Conservation (phyloP, 2,113 vertebrate species). For the Lycocorax pyrrhopterus region DNA sequence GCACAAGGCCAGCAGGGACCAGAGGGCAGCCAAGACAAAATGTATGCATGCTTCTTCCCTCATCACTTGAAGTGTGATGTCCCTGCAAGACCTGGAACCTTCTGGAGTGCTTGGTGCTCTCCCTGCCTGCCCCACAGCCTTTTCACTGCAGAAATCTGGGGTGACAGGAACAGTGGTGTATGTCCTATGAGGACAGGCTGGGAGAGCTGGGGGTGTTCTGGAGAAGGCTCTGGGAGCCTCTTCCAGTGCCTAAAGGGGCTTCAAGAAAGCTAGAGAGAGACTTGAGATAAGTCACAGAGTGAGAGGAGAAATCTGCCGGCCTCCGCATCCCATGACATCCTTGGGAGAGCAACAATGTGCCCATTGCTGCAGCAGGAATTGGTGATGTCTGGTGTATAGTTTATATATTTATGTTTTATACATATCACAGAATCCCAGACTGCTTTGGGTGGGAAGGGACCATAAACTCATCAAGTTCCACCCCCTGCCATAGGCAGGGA, state of each 20-base stretch:
- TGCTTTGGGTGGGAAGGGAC: background rate
- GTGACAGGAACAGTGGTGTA: background rate
- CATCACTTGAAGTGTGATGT: fast-evolving
- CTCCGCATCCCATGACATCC: background rate
- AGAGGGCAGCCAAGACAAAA: background rate
- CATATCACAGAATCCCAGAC: background rate
- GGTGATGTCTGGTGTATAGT: background rate
- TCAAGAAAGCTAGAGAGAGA: background rate
- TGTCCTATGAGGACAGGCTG: background rate
- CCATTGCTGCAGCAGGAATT: background rate
- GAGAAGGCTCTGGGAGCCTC: background rate
- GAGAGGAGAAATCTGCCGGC: background rate
- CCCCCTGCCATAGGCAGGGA: background rate
- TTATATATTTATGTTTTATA: background rate
- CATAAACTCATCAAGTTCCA: background rate
- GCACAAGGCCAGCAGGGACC: background rate
- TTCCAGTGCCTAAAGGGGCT: background rate
- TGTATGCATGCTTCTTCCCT: background rate
- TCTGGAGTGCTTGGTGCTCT: fast-evolving
- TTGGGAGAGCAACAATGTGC: background rate
- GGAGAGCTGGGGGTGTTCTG: background rate
- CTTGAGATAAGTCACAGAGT: background rate
- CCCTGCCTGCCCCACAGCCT: background rate
- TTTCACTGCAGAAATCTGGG: fast-evolving
- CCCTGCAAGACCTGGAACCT: background rate